Evolutionary conservation across 2,888 invertebrate genomes (phyloP), one percentile per base, ranked within the genome.

Genomic region (Dryadula phaetusa): DNA sequence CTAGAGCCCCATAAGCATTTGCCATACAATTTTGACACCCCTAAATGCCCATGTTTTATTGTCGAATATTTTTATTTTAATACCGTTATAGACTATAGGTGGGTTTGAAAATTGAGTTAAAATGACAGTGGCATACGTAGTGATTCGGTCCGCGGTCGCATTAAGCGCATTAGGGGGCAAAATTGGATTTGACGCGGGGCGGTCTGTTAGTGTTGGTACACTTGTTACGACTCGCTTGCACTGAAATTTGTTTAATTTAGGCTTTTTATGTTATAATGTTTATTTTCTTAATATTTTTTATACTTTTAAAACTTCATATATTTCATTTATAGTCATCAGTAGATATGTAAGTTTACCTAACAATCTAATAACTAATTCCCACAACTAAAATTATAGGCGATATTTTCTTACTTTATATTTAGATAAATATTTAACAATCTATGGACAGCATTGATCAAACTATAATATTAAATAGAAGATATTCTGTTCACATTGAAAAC

Each of bases 61-160:
- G 82, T 82, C 83, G 85, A 85, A 88, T 88, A 89, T 90, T 88
- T 88, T 77, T 77, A 76, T 74, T 77, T 73, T 75, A 78, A 75
- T 74, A 74, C 73, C 72, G 71, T 74, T 71, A 72, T 73, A 72
- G 74, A 75, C 70, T 75, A 72, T 76, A 76, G 77, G 78, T 77
- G 76, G 75, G 73, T 84, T 88, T 85, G 82, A 86, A 91, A 92
- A 92, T 92, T 88, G 92, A 92, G 92, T 92, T 92, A 92, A 92
- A 92, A 92, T 90, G 90, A 91, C 92, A 92, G 91, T 84, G 91
- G 90, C 88, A 83, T 88, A 86, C 86, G 90, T 90, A 90, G 89
- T 89, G 92, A 90, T 92, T 91, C 90, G 88, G 87, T 87, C 85
- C 85, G 92, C 85, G 90, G 92, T 89, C 86, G 90, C 85, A 88